Evolutionary conservation across 2,113 vertebrate species (phyloP).

Genomic region (Cisticola juncidis): DNA sequence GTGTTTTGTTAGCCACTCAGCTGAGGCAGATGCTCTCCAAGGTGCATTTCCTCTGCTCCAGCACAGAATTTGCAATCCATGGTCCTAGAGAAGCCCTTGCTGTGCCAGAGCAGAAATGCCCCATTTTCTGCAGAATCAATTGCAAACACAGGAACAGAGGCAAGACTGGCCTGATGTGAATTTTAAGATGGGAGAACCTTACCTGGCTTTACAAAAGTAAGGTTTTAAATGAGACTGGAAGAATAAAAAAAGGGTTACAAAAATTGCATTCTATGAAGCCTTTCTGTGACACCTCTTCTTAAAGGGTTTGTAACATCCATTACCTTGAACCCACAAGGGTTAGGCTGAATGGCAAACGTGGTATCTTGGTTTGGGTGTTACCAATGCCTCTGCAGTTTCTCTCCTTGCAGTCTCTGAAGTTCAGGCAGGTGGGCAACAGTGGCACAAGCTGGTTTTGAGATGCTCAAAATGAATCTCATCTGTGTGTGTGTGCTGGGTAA

Average conservation of each 20-base stretch:
- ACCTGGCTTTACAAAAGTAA: neutral
- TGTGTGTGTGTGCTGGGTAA: neutral
- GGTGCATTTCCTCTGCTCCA: neutral
- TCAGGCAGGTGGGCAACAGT: neutral
- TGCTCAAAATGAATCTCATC: neutral
- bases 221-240: neutral
- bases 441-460: neutral
- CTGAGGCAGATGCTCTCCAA: neutral
- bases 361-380: neutral
- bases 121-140: neutral
- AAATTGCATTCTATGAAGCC: neutral
- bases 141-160: neutral
- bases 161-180: neutral
- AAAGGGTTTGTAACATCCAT: neutral
- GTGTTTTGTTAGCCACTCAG: neutral
- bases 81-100: neutral
- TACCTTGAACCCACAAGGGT: neutral
- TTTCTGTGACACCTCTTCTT: neutral
- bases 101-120: neutral
- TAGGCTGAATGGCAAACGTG: neutral
- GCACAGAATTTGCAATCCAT: accelerated
- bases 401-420: neutral
- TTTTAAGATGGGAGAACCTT: neutral
- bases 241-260: neutral
- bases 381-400: neutral